Base-by-base conservation (phyloP, 2,113 vertebrate species). In the Ciconia stormi region DNA sequence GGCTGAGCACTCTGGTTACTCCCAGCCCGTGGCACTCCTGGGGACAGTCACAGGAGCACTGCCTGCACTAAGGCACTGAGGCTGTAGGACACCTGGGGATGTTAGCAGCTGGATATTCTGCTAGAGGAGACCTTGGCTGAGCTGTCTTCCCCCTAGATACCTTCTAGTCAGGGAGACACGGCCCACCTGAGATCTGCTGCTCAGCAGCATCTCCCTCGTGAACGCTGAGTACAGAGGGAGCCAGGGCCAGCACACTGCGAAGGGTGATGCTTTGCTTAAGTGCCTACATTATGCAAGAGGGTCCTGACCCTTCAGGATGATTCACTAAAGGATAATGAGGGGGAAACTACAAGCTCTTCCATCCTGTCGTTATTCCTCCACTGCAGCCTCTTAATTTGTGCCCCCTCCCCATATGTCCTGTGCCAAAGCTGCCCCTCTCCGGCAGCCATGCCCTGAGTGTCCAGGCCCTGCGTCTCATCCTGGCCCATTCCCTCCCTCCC, bases 181-280 rank as follows among this genome's bases (percentile, higher is more conserved):
- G 10, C 61, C 30, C 32, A 10, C 0, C 2, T 9, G 36, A 25
- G 16, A 15, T 21, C 34, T 3, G 26, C 42, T 40, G 58, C 55
- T 73, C 65, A 44, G 19, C 32, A n/a, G 26, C 1, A 0, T 14
- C 17, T 71, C n/a, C 34, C 58, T 49, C 6, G 0, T 0, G 11
- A 76, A 4, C 7, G 6, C 49, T 26, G 58, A 38, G 46, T 11
- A 56, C 50, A 27, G 36, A 34, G 22, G 15, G n/a, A 65, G 62
- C 44, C 10, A 6, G 32, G 38, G 6, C 52, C 56, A 53, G 26
- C 27, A 9, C 21, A 13, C 50, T 61, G 32, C 1, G 8, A 27
- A 32, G 29, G 17, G 59, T 32, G 13, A 47, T 56, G 58, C 71
- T 63, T 11, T 26, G 58, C 5, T 30, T 29, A 66, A 62, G 46